Base-by-base conservation (phyloP, 2,888 invertebrate species). In the Meiosimyza decipiens region DNA sequence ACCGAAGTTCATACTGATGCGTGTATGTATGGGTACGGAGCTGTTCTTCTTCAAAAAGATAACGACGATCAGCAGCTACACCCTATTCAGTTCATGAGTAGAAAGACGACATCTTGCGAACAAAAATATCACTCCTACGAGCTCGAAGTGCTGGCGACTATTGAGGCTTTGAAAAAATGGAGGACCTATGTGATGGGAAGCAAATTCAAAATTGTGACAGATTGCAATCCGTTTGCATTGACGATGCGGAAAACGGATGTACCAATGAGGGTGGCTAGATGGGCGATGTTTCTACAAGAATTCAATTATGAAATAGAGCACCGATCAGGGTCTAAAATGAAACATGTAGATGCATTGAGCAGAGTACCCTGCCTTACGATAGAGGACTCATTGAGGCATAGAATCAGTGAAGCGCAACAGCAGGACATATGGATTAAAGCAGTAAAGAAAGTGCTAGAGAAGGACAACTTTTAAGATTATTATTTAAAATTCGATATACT, bases 211-310 rank as follows among this genome's bases (percentile, higher is more conserved):
- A 67, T 67, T 47, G 73, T 81, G 12, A 81, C 81, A 0, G 82
- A 84, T 73, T 83, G 82, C 67, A 67, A 75, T 40, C 79, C 82
- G 5, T 82, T 84, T 63, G 72, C 80, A 28, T 78, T 74, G 71
- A 72, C 68, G 18, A 68, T 71, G 51, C 66, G 64, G 33, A 74
- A 64, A 33, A 60, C 63, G 3, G 67, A 82, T 50, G 51, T 74
- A 16, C 62, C 71, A 33, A 40, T 72, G 33, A 72, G 68, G 57
- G 69, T 72, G 22, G 70, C 71, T 13, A 49, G 65, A 5, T 74
- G 73, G 73, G 73, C 73, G 13, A 60, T 73, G 69, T 69, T 69
- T 50, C n/a, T 74, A 15, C 59, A 74, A n/a, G 71, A 75, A 7
- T 73, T 69, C 51, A 62, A 71, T 6, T 71, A 70, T 13, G 28